phyloP scores from a whole-genome alignment of 2,113 vertebrate genomes.

The Pomatostomus ruficeps region DNA sequence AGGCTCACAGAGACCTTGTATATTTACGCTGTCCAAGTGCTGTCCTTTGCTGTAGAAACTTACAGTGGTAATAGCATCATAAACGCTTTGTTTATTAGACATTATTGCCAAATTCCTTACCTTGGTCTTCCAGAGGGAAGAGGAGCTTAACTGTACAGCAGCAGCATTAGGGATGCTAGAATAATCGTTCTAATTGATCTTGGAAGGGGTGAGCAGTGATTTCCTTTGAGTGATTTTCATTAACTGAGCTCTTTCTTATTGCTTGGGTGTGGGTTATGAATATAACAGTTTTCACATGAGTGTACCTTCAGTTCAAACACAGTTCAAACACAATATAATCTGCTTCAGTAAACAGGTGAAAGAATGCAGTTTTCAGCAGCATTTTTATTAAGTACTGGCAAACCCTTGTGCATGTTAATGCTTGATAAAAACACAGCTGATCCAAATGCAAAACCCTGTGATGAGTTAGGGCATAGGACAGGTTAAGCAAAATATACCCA shows the following conservation, averaged over 20 bases:
- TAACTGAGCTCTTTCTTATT: slow-evolving; percentile 33
- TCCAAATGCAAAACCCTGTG: background rate
- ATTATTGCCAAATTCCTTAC: background rate
- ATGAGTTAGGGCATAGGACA: background rate
- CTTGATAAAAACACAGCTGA: background rate
- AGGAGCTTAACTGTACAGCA: background rate
- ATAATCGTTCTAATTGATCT: slow-evolving; percentile 50
- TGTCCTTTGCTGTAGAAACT: background rate
- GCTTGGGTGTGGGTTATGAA: slow-evolving; percentile 21
- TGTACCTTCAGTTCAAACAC: slow-evolving; percentile 33
- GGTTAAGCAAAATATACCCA: background rate
- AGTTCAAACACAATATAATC: slow-evolving; percentile 33
- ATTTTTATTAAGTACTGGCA: slow-evolving; percentile 28
- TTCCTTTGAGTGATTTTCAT: slow-evolving; percentile 47
- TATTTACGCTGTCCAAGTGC: background rate
- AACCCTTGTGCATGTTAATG: slow-evolving; percentile 1
- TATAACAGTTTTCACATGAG: slow-evolving; percentile 5
- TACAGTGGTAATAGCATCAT: background rate
- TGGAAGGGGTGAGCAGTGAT: slow-evolving; percentile 3
- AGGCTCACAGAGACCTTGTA: background rate
- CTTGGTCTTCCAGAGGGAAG: background rate
- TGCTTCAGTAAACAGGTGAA: slow-evolving; percentile 3
- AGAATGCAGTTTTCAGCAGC: slow-evolving; percentile 11
- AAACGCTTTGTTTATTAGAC: background rate
- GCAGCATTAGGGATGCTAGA: slow-evolving; percentile 18